Percentiles rank a stretch among this genome's conserved stretches.
Evolutionary conservation across 1,140 invertebrate species (phyloP).

Genomic region (Drosophila rufa): DNA sequence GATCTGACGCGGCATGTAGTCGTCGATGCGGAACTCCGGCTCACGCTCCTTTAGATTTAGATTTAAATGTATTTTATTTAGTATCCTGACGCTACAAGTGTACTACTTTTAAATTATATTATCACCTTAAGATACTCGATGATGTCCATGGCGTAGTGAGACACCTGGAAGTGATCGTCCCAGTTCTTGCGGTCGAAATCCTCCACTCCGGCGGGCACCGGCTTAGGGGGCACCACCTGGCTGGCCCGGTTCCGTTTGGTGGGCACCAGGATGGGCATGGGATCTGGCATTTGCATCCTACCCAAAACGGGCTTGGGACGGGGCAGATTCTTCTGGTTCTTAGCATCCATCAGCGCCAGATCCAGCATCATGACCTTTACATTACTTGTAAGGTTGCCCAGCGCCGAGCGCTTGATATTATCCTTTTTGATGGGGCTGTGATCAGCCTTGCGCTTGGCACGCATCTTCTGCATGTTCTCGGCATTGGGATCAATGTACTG

Average conservation of each 20-base stretch:
- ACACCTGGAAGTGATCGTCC: conserved; percentile 93
- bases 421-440: conserved; percentile 83
- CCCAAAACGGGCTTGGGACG: conserved; percentile 24
- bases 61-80: no score
- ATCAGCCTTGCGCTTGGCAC: conserved; percentile 82
- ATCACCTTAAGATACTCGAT: conserved; percentile 94
- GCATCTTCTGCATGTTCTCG: conserved; percentile 67
- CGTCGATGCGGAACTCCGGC: conserved; percentile 89
- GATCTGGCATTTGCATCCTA: conserved; percentile 33
- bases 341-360: conserved; percentile 47
- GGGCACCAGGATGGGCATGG: conserved; percentile 18
- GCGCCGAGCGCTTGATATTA: conserved; percentile 87
- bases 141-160: conserved; percentile 96
- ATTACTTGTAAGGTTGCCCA: conserved; percentile 90
- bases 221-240: conserved; percentile 42
- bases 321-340: conserved; percentile 56
- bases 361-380: conserved; percentile 41
- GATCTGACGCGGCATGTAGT: conserved; percentile 93
- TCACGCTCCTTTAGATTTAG: conserved; percentile 87
- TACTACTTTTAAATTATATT: no score
- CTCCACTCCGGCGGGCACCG: conserved; percentile 88
- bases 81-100: no score
- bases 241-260: conserved; percentile 30
- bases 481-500: conserved; percentile 73
- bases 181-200: conserved; percentile 96